These are phyloP conservation scores for Eristalis arbustorum DNA, from an alignment of 2,888 invertebrate species.

Conservation along the genomic window DNA sequence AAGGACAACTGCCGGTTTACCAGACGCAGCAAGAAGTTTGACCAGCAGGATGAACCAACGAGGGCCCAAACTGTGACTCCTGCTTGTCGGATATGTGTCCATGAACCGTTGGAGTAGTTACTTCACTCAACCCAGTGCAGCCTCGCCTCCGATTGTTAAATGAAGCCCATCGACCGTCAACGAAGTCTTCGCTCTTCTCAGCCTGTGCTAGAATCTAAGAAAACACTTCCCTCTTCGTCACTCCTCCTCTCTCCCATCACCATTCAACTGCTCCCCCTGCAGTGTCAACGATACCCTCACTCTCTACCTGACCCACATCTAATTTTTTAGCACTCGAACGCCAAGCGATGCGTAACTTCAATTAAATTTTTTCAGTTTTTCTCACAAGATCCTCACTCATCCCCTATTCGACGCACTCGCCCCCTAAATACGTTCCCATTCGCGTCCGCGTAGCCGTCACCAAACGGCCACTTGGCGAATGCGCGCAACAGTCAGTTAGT, in stretches of 20 bases:
- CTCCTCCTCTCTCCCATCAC: background rate
- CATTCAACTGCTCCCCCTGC: background rate
- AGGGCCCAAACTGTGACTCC: too few relatives aligned
- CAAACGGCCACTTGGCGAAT: background rate
- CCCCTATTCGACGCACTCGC: constrained; percentile 21
- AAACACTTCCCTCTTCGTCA: background rate
- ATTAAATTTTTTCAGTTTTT: constrained; percentile 45
- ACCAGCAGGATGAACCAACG: too few relatives aligned
- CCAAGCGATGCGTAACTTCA: constrained; percentile 48
- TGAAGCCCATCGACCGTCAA: too few relatives aligned
- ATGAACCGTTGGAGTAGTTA: too few relatives aligned
- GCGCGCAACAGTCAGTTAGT: constrained; percentile 60
- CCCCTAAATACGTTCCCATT: constrained; percentile 22
- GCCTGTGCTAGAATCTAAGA: too few relatives aligned
- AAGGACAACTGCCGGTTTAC: too few relatives aligned
- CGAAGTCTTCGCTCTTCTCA: too few relatives aligned
- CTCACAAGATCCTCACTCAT: constrained; percentile 58
- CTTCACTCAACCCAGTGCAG: too few relatives aligned
- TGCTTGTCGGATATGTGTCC: too few relatives aligned
- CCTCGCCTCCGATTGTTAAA: too few relatives aligned
- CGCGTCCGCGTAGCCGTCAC: background rate
- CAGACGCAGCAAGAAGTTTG: too few relatives aligned
- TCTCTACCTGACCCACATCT: constrained; percentile 49
- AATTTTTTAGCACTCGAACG: constrained; percentile 56
- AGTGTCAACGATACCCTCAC: background rate